Evolutionary conservation across 2,888 invertebrate genomes (phyloP).

Genomic region (Luperina testacea): DNA sequence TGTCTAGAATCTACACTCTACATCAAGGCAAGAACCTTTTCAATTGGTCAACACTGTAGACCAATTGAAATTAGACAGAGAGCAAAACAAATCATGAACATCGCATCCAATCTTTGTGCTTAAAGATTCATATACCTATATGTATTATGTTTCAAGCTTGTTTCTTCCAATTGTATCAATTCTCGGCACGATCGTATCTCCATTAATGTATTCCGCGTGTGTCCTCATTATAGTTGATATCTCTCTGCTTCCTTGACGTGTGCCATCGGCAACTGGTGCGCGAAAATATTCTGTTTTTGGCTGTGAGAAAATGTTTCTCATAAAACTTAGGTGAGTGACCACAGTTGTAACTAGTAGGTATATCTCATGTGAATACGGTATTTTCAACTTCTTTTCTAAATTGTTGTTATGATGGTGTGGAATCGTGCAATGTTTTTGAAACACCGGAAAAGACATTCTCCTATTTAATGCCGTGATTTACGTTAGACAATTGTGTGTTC

Average conservation of each 20-base stretch:
- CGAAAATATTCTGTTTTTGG: conserved; percentile 18
- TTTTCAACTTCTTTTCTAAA: conserved; percentile 17
- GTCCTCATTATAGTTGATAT: conserved; percentile 59
- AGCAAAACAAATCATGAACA: conserved; percentile 33
- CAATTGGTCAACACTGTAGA: background rate
- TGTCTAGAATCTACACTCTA: background rate
- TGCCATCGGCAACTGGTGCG: conserved; percentile 18
- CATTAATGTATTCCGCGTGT: conserved; percentile 65
- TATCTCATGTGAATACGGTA: background rate
- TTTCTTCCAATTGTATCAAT: conserved; percentile 66
- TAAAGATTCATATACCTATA: conserved; percentile 36
- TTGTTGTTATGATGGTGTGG: background rate
- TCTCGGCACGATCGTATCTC: conserved; percentile 63
- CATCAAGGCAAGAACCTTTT: background rate
- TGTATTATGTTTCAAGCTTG: conserved; percentile 42
- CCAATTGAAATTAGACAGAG: conserved; percentile 18
- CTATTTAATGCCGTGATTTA: conserved; percentile 14
- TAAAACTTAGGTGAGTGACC: conserved; percentile 57
- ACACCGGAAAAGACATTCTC: conserved; percentile 6
- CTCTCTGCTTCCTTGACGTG: conserved; percentile 48
- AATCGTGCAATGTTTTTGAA: conserved; percentile 8
- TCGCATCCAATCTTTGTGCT: conserved; percentile 31
- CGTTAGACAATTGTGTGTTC: conserved; percentile 27
- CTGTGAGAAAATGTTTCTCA: conserved; percentile 49
- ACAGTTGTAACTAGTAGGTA: conserved; percentile 3